Percentiles rank a stretch among this genome's conserved stretches.
These are phyloP conservation scores for Drepana arcuata DNA, from an alignment of 1,140 invertebrate species.

Conservation along the genomic window DNA sequence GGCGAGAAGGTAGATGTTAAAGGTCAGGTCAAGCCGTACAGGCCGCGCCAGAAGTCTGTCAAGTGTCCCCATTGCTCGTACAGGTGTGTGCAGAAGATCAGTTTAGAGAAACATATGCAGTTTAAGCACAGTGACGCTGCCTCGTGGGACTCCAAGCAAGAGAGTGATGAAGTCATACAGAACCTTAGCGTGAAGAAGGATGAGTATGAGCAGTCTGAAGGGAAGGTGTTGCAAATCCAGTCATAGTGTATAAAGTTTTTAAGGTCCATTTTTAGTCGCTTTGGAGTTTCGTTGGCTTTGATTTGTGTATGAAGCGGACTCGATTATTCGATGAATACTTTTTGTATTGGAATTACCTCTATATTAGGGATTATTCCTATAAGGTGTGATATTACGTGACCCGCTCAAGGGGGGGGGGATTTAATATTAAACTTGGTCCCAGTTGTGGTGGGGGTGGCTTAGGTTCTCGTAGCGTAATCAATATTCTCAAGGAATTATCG, in stretches of 20 bases:
- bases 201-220: not conserved
- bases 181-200: constrained; percentile 54
- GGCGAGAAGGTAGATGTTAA: constrained; percentile 47
- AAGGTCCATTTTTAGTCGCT: too few species aligned
- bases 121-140: constrained; percentile 41
- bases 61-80: constrained; percentile 59
- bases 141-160: constrained; percentile 23
- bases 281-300: too few species aligned
- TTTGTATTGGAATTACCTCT: too few species aligned
- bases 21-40: constrained; percentile 50
- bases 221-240: not conserved
- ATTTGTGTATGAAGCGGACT: too few species aligned
- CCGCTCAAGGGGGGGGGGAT: too few species aligned
- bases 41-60: constrained; percentile 51
- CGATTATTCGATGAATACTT: too few species aligned
- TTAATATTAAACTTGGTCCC: too few species aligned
- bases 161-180: constrained; percentile 31
- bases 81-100: constrained; percentile 58
- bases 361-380: too few species aligned
- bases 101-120: constrained; percentile 59
- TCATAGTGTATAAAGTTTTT: not conserved
- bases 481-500: too few species aligned
- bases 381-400: too few species aligned
- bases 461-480: too few species aligned
- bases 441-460: too few species aligned